Base-by-base conservation (phyloP, 2,113 vertebrate species). In the Hippopotamus amphibius region DNA sequence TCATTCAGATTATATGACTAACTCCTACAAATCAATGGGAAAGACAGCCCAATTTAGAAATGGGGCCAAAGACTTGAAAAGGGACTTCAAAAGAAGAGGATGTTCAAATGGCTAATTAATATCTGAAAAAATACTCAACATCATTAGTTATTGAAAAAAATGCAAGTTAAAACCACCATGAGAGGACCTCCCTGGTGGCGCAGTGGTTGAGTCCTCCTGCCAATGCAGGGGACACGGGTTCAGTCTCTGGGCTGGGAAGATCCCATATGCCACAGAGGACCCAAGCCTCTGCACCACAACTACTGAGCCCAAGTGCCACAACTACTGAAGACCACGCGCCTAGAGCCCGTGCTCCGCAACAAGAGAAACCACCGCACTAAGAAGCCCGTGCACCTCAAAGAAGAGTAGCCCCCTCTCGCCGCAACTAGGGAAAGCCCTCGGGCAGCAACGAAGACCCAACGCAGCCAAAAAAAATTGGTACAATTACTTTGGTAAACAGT, bases 11-110 rank as follows among this genome's bases (percentile, higher is more conserved):
- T 90, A 66, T 19, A 91, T 19, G 61, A 74, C 88, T 24, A 88
- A 65, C 9, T 48, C 43, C 11, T 68, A 74, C 37, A 79, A 90
- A 91, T 90, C 88, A 88, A 68, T 5, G 24, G 33, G 65, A 79
- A 76, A 88, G 22, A 82, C 10, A 80, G 59, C 26, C 7, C 63
- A 80, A 65, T 83, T 90, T 69, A 71, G 61, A 79, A 93, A 88
- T 6, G 21, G 41, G 26, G 33, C 48, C 24, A 68, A 86, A 59
- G 61, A 77, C 22, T 41, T 86, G 26, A 95, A 79, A 89, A 85
- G 19, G 4, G 33, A 85, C 50, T 93, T 89, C 66, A 86, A 93
- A 83, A 90, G 41, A 61, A 66, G 5, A 71, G 16, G n/a, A 85
- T 76, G 14, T 61, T 69, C 74, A 71, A 69, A 71, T 59, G 24